Conservation (phyloP, 1,140 invertebrate genomes). For the Lucilia cuprina region DNA sequence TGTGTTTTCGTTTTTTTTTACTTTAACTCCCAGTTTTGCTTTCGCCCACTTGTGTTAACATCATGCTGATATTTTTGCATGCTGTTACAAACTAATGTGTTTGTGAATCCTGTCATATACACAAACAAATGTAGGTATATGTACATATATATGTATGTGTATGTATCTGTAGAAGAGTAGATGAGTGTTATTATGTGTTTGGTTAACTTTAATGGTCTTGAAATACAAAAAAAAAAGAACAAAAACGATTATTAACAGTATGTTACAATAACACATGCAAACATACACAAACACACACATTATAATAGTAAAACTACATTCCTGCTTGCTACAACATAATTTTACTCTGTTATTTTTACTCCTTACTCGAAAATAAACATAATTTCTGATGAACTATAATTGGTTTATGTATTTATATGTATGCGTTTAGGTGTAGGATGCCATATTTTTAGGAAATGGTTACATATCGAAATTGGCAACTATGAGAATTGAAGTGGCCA, state of each 20-base stretch:
- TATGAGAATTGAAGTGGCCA: too few relatives aligned
- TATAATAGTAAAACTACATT: neutral
- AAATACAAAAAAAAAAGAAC: neutral
- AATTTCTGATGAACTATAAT: neutral
- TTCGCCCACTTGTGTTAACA: neutral
- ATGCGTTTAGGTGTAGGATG: neutral
- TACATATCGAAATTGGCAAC: too few relatives aligned
- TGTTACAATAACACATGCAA: neutral
- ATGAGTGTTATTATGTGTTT: neutral
- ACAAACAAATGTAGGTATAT: too few relatives aligned
- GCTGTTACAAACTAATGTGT: neutral
- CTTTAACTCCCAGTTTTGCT: too few relatives aligned
- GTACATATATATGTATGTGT: neutral
- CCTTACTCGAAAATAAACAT: neutral
- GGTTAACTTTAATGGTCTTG: conserved; percentile 2
- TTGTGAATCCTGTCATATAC: too few relatives aligned
- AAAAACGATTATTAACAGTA: neutral
- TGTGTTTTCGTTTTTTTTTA: neutral
- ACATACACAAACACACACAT: neutral
- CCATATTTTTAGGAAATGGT: too few relatives aligned
- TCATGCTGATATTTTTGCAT: neutral
- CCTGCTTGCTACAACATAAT: too few relatives aligned
- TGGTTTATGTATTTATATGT: neutral
- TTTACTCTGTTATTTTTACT: neutral
- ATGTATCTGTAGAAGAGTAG: too few relatives aligned